These are phyloP conservation scores for Amia ocellicauda DNA, from an alignment of 2,113 vertebrate species.

Conservation along the genomic window DNA sequence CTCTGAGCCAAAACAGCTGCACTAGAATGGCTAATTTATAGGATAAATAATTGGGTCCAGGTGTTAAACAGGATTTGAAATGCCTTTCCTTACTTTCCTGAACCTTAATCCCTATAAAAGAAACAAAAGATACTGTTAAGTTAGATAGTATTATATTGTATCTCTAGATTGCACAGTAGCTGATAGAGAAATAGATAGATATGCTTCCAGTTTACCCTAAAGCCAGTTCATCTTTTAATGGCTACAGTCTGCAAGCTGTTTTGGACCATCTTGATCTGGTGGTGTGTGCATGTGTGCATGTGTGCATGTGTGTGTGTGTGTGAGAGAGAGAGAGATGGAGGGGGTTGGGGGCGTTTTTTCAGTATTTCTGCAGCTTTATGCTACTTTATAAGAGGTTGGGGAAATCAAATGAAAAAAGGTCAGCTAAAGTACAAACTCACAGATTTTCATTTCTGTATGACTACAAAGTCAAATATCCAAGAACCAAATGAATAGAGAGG, in stretches of 20 bases:
- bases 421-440: constrained; percentile 66
- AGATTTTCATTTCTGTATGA: constrained; percentile 53
- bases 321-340: constrained; percentile 5
- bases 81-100: constrained; percentile 33
- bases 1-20: constrained; percentile 48
- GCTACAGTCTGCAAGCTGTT: background rate
- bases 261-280: background rate
- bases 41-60: constrained; percentile 41
- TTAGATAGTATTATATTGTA: constrained; percentile 34
- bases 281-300: background rate
- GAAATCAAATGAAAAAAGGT: constrained; percentile 69
- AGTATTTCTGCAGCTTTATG: constrained; percentile 14
- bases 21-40: constrained; percentile 40
- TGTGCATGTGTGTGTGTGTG: constrained; percentile 12
- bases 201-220: constrained; percentile 2
- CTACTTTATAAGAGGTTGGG: constrained; percentile 26
- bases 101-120: constrained; percentile 30
- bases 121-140: constrained; percentile 24
- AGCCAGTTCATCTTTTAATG: background rate
- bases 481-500: constrained; percentile 50
- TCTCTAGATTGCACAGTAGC: constrained; percentile 28
- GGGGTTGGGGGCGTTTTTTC: constrained; percentile 12
- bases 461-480: constrained; percentile 55
- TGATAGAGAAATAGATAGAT: constrained; percentile 25
- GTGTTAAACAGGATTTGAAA: constrained; percentile 57